Evolutionary conservation across 2,888 invertebrate species (phyloP).

Genomic region (Clostera curtula): DNA sequence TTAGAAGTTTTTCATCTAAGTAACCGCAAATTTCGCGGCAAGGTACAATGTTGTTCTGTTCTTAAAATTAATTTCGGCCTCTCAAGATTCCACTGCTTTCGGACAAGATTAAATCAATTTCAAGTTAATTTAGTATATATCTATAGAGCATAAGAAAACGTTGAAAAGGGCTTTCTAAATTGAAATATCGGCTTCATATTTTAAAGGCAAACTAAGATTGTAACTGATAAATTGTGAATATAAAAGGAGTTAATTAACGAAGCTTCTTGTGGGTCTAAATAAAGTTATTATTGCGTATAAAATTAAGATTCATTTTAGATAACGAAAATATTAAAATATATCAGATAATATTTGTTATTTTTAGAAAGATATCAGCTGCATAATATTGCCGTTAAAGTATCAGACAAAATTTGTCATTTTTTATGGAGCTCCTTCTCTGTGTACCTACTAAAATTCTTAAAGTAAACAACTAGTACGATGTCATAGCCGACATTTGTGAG

Average conservation of each 20-base stretch:
- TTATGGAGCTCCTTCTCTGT: too few species aligned
- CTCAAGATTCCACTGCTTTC: constrained; percentile 50
- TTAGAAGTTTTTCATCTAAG: constrained; percentile 2
- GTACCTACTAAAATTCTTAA: too few species aligned
- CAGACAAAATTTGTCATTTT: too few species aligned
- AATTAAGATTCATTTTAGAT: constrained; percentile 13
- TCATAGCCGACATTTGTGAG: too few species aligned
- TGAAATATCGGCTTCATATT: constrained; percentile 17
- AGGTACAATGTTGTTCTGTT: constrained; percentile 48
- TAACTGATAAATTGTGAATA: constrained; percentile 1
- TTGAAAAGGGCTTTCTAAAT: constrained; percentile 14
- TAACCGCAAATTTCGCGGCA: constrained; percentile 7
- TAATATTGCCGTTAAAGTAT: too few species aligned
- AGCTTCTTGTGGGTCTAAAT: not conserved
- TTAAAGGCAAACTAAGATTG: constrained; percentile 5
- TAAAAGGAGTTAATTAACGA: not conserved
- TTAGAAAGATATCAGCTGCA: too few species aligned
- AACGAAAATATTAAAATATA: too few species aligned
- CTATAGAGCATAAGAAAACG: constrained; percentile 28
- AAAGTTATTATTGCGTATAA: not conserved
- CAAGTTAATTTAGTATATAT: constrained; percentile 47
- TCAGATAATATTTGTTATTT: too few species aligned
- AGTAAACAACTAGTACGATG: too few species aligned
- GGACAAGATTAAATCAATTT: constrained; percentile 58
- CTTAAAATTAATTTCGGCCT: constrained; percentile 67